phyloP scores from a whole-genome alignment of 2,113 vertebrate species.

The Porphyrio hochstetteri region DNA sequence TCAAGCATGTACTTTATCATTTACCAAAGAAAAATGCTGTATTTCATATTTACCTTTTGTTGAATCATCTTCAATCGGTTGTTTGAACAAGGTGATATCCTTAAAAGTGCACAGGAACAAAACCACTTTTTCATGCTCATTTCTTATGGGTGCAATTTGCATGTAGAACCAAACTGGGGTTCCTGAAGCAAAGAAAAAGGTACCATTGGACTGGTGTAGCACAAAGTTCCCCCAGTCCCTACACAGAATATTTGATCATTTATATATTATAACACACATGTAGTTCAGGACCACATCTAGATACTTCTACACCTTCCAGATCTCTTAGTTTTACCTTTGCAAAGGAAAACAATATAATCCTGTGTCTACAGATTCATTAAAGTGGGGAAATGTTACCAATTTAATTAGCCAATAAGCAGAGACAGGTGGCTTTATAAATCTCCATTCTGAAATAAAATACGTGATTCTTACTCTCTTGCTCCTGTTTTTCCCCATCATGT shows the following conservation, averaged over 20 bases:
- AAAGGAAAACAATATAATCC: not conserved
- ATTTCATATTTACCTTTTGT: constrained; percentile 85
- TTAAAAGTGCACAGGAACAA: constrained; percentile 98
- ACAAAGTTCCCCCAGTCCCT: not conserved
- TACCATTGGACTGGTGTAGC: not conserved
- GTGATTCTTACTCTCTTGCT: not conserved
- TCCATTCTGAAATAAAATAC: not conserved
- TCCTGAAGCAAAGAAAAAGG: constrained; percentile 76
- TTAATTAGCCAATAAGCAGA: not conserved
- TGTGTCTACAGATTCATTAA: not conserved
- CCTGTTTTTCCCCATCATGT: not conserved
- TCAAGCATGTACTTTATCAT: not conserved
- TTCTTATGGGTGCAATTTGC: constrained; percentile 98
- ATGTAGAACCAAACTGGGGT: constrained; percentile 99
- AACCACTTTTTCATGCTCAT: constrained; percentile 97
- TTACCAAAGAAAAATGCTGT: not conserved
- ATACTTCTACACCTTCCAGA: not conserved
- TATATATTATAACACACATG: not conserved
- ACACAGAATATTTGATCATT: not conserved
- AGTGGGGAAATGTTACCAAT: not conserved
- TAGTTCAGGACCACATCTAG: not conserved
- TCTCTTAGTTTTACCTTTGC: not conserved
- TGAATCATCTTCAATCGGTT: constrained; percentile 95
- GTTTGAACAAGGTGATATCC: constrained; percentile 97
- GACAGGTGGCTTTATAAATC: not conserved